phyloP scores from a whole-genome alignment of 1,140 invertebrate genomes.

The Amphibalanus amphitrite region DNA sequence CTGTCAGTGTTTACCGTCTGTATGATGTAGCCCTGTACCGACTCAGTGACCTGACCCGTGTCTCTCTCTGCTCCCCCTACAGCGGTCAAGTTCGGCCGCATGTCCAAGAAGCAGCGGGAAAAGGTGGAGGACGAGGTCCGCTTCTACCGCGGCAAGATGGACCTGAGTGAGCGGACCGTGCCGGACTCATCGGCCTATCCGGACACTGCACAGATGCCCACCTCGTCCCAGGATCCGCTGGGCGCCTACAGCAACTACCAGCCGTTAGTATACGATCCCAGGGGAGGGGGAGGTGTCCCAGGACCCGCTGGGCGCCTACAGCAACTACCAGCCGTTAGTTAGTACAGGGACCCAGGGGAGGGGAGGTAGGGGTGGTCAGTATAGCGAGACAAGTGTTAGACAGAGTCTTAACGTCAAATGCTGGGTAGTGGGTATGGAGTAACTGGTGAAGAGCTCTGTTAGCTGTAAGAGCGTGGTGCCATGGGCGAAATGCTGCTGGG shows the following conservation, averaged over 20 bases:
- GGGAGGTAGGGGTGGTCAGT: too few species aligned
- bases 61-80: constrained; percentile 20
- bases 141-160: constrained; percentile 4
- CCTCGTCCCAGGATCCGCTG: not conserved
- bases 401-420: too few species aligned
- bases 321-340: too few species aligned
- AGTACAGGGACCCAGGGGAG: too few species aligned
- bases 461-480: too few species aligned
- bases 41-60: not conserved
- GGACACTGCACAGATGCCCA: not conserved
- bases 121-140: constrained; percentile 98
- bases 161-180: constrained; percentile 9
- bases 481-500: too few species aligned
- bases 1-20: too few species aligned
- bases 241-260: not conserved
- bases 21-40: not conserved
- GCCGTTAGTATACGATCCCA: not conserved
- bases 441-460: too few species aligned
- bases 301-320: too few species aligned
- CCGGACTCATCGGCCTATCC: constrained; percentile 20
- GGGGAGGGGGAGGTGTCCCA: too few species aligned
- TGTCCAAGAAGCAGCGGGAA: constrained; percentile 99
- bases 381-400: too few species aligned
- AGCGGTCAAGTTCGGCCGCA: constrained; percentile 99
- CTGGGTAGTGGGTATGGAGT: too few species aligned